Evolutionary conservation across 2,113 vertebrate species (phyloP).

Genomic region (Gasterosteus nipponicus): DNA sequence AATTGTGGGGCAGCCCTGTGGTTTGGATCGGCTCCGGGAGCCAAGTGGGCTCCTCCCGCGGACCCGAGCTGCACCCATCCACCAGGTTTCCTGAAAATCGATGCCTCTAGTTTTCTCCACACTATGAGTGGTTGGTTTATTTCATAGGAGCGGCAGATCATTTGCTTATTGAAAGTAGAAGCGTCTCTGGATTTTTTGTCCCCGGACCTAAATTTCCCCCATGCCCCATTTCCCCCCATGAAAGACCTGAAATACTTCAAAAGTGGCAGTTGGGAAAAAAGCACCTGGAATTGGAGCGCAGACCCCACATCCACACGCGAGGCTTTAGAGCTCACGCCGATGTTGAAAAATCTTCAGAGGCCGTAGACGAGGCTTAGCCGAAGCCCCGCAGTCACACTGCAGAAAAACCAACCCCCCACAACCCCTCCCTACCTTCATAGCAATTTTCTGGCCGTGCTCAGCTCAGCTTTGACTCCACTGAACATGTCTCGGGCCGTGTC

Average conservation of each 20-base stretch:
- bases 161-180: constrained; percentile 50
- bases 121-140: background rate
- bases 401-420: background rate
- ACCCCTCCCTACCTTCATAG: background rate
- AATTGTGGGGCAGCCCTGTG: background rate
- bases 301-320: constrained; percentile 54
- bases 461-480: constrained; percentile 44
- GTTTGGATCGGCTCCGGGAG: background rate
- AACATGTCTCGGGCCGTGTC: constrained; percentile 43
- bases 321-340: constrained; percentile 69
- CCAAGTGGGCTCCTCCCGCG: background rate
- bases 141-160: constrained; percentile 1
- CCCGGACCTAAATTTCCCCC: constrained; percentile 13
- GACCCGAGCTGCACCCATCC: background rate
- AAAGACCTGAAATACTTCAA: constrained; percentile 36
- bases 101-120: background rate
- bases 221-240: background rate
- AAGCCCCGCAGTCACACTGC: constrained; percentile 39
- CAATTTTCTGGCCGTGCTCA: constrained; percentile 63
- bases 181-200: constrained; percentile 32
- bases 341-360: constrained; percentile 61
- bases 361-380: constrained; percentile 57
- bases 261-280: constrained; percentile 19
- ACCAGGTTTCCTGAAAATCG: background rate
- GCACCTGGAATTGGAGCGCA: constrained; percentile 63